Conservation (phyloP, 1,140 invertebrate species). For the Cheumatopsyche charites region DNA sequence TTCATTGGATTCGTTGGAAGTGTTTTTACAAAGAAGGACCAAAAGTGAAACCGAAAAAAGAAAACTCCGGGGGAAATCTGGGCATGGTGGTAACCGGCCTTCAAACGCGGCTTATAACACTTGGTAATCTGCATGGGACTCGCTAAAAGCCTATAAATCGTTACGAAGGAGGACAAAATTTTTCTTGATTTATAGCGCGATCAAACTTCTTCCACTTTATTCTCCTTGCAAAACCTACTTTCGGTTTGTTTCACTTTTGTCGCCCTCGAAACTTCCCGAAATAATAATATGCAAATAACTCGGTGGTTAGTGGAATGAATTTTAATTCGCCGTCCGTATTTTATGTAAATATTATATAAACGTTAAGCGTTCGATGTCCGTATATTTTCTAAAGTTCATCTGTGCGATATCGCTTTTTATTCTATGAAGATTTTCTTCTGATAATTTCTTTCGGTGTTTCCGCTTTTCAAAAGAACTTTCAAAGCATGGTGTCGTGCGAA, state of each 20-base stretch:
- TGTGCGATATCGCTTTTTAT: not conserved
- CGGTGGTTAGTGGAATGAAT: slow-evolving; percentile 23
- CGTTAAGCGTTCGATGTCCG: slow-evolving; percentile 7
- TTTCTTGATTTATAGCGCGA: slow-evolving; percentile 33
- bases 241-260: slow-evolving; percentile 27
- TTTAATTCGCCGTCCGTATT: slow-evolving; percentile 18
- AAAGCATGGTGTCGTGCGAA: too few species aligned
- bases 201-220: slow-evolving; percentile 22
- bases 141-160: slow-evolving; percentile 38
- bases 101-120: slow-evolving; percentile 37
- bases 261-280: slow-evolving; percentile 19
- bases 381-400: not conserved
- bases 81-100: slow-evolving; percentile 17
- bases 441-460: not conserved
- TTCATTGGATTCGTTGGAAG: slow-evolving; percentile 39
- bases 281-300: slow-evolving; percentile 27
- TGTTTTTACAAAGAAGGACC: slow-evolving; percentile 31
- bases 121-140: slow-evolving; percentile 35
- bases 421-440: not conserved
- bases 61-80: not conserved
- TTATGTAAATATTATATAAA: slow-evolving; percentile 19
- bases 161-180: slow-evolving; percentile 36
- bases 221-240: slow-evolving; percentile 20
- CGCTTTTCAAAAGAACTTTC: too few species aligned
- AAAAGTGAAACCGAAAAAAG: slow-evolving; percentile 14